Percentiles rank a stretch among this genome's conserved stretches.
Conservation (phyloP, 2,888 invertebrate species). For the Zaprionus bogoriensis region DNA sequence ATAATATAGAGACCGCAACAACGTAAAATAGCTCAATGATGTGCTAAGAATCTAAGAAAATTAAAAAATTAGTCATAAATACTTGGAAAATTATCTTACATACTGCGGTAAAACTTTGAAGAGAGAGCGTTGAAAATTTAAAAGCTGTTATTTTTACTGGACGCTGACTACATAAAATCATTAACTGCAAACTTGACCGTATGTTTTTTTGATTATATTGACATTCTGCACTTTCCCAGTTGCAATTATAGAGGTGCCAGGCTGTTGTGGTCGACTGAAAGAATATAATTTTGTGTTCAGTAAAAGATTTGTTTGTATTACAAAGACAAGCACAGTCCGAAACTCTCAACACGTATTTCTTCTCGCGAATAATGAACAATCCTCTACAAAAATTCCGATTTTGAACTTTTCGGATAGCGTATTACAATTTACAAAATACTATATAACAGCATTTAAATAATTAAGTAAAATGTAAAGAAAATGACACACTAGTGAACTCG, state of each 20-base stretch:
- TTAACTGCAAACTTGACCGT: constrained; percentile 67
- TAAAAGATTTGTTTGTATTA: no score
- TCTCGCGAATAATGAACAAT: no score
- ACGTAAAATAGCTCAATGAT: constrained; percentile 82
- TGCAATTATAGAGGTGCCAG: constrained; percentile 74
- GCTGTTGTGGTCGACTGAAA: constrained; percentile 74
- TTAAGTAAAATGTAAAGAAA: no score
- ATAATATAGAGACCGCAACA: constrained; percentile 77
- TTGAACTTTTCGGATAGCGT: no score
- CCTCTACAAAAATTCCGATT: no score
- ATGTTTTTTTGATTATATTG: constrained; percentile 7
- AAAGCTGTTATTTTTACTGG: constrained; percentile 80
- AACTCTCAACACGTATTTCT: no score
- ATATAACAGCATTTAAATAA: no score
- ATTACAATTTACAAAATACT: no score
- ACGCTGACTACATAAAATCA: constrained; percentile 80
- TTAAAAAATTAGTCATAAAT: background rate
- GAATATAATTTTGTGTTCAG: background rate
- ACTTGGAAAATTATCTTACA: no score
- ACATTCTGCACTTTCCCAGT: constrained; percentile 71
- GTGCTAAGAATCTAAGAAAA: constrained; percentile 79
- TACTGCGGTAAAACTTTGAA: constrained; percentile 81
- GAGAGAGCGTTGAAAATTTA: constrained; percentile 81
- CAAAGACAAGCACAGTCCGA: no score
- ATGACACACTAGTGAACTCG: no score